Evolutionary conservation across 1,140 invertebrate species (phyloP), one percentile per base, ranked within the genome.

Genomic region (Bombus polaris): DNA sequence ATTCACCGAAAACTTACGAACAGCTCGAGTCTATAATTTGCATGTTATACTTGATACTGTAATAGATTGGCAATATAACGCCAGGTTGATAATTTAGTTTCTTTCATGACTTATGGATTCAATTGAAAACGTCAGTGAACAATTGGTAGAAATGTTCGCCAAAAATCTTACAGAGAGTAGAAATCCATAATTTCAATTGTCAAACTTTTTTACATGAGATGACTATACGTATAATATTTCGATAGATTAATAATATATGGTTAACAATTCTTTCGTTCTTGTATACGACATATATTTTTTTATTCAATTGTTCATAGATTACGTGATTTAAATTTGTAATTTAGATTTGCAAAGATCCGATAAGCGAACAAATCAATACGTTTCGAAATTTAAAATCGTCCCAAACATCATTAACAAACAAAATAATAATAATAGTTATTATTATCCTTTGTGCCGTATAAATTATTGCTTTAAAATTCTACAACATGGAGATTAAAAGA

Each of bases 401-500:
- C 0, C 0, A 22, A 53, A 22, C 8, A 8, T 53, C 47, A 53
- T 53, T 53, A 32, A 32, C 32, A 1, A 62, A 13, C 12, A 2
- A 62, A 62, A n/a, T 5, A 62, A n/a, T 25, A 28, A 12, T 62
- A 28, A 28, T 28, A 0, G 3, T 59, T 25, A 59, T 59, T 59
- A 59, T 59, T 59, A 59, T 59, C 28, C 9, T 59, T 62, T 62
- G 1, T 1, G 4, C 9, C 12, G 0, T 13, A 3, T 62, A 28
- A n/a, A 62, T n/a, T 13, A 62, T n/a, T 13, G 4, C 12, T n/a
- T 12, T 4, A 28, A 13, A 53, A 62, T n/a, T 2, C 12, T 62
- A 62, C 0, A 62, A 13, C 0, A 1, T 1, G 59, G 1, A 5
- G 28, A 59, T 59, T 4, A 0, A 59, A n/a, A 13, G 0, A n/a